Evolutionary conservation across 2,113 vertebrate genomes (phyloP), one percentile per base, ranked within the genome.

Genomic region (Peromyscus polionotus): DNA sequence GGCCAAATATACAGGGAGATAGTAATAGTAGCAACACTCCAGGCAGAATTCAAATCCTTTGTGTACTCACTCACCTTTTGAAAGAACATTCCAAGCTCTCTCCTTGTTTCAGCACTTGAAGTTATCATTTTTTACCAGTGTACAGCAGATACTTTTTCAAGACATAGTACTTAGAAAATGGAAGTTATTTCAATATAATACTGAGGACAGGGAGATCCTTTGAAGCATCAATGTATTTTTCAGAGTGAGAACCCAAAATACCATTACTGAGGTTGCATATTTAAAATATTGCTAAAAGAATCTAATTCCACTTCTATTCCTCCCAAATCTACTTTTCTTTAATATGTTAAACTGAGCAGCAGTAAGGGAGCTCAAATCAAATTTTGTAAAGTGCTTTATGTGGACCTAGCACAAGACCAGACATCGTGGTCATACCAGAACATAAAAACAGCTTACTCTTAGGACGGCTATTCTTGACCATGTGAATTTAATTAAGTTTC

Each of bases 311-410:
- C 51, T 77, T 88, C 7, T 42, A 61, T 28, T 51, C 5, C 31
- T 11, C 24, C 24, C 9, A 72, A 80, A 39, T 42, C 9, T 90
- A 42, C 19, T 51, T 89, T 95, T 33, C 39, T 87, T 90, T 80
- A 36, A 16, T 13, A 39, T 45, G 48, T 4, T 86, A 65, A 88
- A 54, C 36, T 90, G 81, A 91, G 7, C 72, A 75, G 24, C n/a
- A 31, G 8, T 84, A 65, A 39, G 61, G 65, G 13, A 93, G 5
- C 3, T 88, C 94, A 85, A 57, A 84, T 70, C 5, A 91, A 83
- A 33, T 91, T 91, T 93, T 94, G 51, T 39, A 88, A 85, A 91
- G 9, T 85, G 13, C 42, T 88, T 88, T 59, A 4, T 92, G 3
- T 77, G 13, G 79, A 7, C 16, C 63, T 79, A 90, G 14, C 3